Percentiles rank a stretch among this genome's conserved stretches.
These are phyloP conservation scores for Beaufortia kweichowensis DNA, from an alignment of 2,113 vertebrate species.

Conservation along the genomic window DNA sequence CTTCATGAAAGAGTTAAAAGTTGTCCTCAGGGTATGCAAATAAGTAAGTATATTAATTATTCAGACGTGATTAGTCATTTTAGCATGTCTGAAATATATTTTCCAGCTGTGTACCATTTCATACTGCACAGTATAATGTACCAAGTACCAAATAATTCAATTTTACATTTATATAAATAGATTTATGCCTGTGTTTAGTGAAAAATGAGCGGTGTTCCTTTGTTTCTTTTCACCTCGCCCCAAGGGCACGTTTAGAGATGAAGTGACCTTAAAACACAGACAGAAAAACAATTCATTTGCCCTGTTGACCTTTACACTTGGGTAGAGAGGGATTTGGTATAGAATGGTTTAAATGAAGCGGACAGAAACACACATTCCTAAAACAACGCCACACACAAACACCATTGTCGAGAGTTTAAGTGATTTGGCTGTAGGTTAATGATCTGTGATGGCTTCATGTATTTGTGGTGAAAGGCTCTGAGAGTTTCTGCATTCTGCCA, in stretches of 20 bases:
- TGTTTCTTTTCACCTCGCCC: constrained; percentile 33
- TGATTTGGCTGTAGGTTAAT: neutral
- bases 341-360: constrained; percentile 49
- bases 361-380: constrained; percentile 11
- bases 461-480: neutral
- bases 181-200: neutral
- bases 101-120: neutral
- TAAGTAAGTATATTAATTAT: neutral
- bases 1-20: no score
- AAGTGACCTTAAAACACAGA: constrained; percentile 49
- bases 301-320: constrained; percentile 45
- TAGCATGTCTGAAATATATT: neutral
- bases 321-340: constrained; percentile 25
- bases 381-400: constrained; percentile 7
- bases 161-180: neutral
- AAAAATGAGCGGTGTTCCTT: constrained; percentile 32
- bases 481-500: neutral
- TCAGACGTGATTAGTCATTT: neutral
- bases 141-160: no score
- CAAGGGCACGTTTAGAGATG: constrained; percentile 39
- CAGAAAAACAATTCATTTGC: constrained; percentile 50
- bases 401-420: neutral
- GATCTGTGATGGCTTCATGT: neutral
- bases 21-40: neutral
- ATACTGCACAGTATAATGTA: no score